Percentiles rank a stretch among this genome's conserved stretches.
Evolutionary conservation across 2,797 vertebrate genomes (phyloP).

Genomic region (Nyctibius grandis): DNA sequence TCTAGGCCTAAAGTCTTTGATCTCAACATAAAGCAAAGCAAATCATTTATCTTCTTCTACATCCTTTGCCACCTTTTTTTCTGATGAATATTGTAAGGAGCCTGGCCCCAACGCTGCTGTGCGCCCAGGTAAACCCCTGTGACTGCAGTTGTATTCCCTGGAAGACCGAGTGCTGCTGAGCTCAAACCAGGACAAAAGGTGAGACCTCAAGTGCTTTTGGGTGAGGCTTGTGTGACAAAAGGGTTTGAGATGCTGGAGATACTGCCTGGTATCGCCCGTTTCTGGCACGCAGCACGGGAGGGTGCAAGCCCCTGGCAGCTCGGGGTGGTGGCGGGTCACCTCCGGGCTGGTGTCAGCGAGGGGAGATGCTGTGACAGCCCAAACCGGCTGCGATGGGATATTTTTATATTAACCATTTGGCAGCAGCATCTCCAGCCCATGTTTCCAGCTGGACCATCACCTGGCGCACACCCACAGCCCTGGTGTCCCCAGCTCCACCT

Average conservation of each 20-base stretch:
- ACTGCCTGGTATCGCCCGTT: background rate
- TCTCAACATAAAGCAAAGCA: too few relatives aligned
- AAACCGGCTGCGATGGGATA: background rate
- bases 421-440: background rate
- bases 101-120: background rate
- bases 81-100: rapidly evolving
- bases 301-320: background rate
- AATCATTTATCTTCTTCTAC: too few relatives aligned
- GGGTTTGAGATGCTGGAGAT: background rate
- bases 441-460: background rate
- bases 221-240: background rate
- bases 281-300: background rate
- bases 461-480: background rate
- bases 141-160: background rate
- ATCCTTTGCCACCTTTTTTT: background rate
- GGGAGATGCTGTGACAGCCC: background rate
- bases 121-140: background rate
- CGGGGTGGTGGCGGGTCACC: background rate
- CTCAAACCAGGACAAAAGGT: background rate
- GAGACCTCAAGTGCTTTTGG: background rate
- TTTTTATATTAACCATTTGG: background rate
- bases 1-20: too few relatives aligned
- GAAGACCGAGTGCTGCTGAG: background rate
- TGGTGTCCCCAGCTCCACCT: background rate
- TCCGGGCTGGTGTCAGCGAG: background rate